A percentile compares a stretch with the other conserved stretches of the same genome.
Evolutionary conservation across 2,797 vertebrate species (phyloP).

Genomic region (Enteromius viviparus): DNA sequence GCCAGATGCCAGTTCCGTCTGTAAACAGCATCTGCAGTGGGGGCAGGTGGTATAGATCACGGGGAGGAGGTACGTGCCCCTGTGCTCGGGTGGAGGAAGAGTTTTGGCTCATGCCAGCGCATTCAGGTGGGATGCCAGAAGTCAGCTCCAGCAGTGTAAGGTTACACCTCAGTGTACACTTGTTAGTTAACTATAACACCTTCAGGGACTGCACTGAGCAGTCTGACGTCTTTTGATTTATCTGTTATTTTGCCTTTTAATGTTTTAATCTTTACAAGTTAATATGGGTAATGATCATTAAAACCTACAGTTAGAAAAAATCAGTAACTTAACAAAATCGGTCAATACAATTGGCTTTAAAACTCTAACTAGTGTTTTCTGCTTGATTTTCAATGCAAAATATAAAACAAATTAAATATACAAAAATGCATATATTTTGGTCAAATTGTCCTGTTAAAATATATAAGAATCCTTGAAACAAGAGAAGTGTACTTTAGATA

Average conservation of each 20-base stretch:
- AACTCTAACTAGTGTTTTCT: too few species aligned
- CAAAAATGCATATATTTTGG: too few species aligned
- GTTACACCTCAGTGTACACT: neutral
- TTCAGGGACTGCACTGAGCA: neutral
- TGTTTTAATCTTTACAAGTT: neutral
- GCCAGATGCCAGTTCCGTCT: conserved; percentile 29
- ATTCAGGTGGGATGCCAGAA: conserved; percentile 20
- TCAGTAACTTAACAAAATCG: too few species aligned
- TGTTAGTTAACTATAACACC: conserved; percentile 19
- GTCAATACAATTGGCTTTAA: too few species aligned
- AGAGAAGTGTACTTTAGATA: too few species aligned
- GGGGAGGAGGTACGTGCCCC: conserved; percentile 16
- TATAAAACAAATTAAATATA: too few species aligned
- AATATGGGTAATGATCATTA: neutral
- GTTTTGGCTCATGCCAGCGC: neutral
- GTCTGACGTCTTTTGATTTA: neutral
- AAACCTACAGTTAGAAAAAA: too few species aligned
- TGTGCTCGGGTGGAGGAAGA: neutral
- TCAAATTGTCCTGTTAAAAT: too few species aligned
- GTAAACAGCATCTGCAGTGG: conserved; percentile 42
- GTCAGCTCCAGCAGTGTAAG: conserved; percentile 15
- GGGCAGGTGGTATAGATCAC: conserved; percentile 23
- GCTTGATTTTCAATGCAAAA: too few species aligned
- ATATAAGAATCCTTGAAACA: too few species aligned
- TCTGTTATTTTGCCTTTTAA: neutral